A percentile compares a stretch with the other conserved stretches of the same genome.
Evolutionary conservation across 2,888 invertebrate genomes (phyloP).

Genomic region (Tipula helvola): DNA sequence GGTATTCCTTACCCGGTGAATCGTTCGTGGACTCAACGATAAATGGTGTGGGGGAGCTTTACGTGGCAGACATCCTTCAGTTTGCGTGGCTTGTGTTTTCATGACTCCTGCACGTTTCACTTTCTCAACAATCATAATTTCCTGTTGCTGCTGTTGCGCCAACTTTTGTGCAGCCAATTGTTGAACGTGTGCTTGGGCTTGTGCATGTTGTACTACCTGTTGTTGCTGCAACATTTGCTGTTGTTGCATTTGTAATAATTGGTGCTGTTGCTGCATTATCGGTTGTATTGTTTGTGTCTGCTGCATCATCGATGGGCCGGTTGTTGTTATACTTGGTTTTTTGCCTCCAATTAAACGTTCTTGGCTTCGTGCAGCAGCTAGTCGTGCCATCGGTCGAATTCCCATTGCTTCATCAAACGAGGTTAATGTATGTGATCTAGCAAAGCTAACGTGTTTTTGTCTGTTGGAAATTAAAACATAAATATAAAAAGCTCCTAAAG

Average conservation of each 20-base stretch:
- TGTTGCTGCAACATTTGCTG: conserved; percentile 11
- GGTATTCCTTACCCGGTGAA: conserved; percentile 50
- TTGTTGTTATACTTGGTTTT: conserved; percentile 38
- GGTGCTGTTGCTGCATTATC: conserved; percentile 21
- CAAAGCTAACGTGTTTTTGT: conserved; percentile 77
- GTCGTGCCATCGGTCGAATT: conserved; percentile 34
- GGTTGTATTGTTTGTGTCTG: conserved; percentile 10
- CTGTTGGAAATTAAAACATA: background rate
- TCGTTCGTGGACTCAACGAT: conserved; percentile 67
- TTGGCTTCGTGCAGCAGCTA: conserved; percentile 42
- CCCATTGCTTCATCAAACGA: conserved; percentile 64
- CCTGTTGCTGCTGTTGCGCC: conserved; percentile 23
- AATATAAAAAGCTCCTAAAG: background rate
- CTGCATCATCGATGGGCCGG: conserved; percentile 17
- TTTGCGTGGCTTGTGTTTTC: conserved; percentile 90
- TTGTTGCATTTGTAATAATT: conserved; percentile 17
- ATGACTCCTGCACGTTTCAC: conserved; percentile 61
- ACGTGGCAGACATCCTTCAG: conserved; percentile 60
- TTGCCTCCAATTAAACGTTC: conserved; percentile 66
- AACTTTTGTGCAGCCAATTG: conserved; percentile 16
- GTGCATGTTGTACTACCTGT: conserved; percentile 14
- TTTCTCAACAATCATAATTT: conserved; percentile 48
- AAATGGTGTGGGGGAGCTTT: conserved; percentile 55
- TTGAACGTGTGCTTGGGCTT: conserved; percentile 20
- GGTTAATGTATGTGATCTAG: conserved; percentile 73